phyloP scores from a whole-genome alignment of 2,888 invertebrate species.

The Pollenia griseotomentosa region DNA sequence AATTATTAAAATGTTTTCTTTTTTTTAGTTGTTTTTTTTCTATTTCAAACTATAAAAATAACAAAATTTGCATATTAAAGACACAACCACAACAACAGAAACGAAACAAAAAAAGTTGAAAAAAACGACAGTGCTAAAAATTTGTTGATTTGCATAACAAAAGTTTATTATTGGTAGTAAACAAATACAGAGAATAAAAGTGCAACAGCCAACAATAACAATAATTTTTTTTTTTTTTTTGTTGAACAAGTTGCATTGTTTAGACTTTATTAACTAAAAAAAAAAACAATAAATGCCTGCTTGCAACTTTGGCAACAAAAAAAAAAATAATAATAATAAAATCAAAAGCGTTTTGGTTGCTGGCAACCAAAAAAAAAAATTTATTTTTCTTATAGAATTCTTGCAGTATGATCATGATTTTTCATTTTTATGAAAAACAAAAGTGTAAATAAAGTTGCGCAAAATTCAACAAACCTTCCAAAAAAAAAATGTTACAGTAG shows the following conservation, averaged over 20 bases:
- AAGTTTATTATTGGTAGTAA: conserved; percentile 68
- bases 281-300: conserved; percentile 61
- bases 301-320: conserved; percentile 15
- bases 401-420: conserved; percentile 64
- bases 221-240: conserved; percentile 19
- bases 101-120: neutral
- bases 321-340: conserved; percentile 31
- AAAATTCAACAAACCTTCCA: conserved; percentile 49
- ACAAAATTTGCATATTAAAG: conserved; percentile 71
- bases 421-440: conserved; percentile 70
- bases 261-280: conserved; percentile 73
- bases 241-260: conserved; percentile 69
- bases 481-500: conserved; percentile 63
- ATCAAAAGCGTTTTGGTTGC: conserved; percentile 42
- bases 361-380: neutral
- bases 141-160: conserved; percentile 73
- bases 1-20: conserved; percentile 49
- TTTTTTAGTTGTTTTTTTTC: conserved; percentile 28
- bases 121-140: conserved; percentile 68
- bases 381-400: conserved; percentile 51
- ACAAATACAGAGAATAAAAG: conserved; percentile 47
- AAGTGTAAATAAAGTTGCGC: conserved; percentile 76
- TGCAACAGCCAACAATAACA: conserved; percentile 39
- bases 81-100: conserved; percentile 18
- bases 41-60: conserved; percentile 65